These are phyloP conservation scores for Nansenia antarctica DNA, from an alignment of 2,113 vertebrate genomes.

Conservation along the genomic window DNA sequence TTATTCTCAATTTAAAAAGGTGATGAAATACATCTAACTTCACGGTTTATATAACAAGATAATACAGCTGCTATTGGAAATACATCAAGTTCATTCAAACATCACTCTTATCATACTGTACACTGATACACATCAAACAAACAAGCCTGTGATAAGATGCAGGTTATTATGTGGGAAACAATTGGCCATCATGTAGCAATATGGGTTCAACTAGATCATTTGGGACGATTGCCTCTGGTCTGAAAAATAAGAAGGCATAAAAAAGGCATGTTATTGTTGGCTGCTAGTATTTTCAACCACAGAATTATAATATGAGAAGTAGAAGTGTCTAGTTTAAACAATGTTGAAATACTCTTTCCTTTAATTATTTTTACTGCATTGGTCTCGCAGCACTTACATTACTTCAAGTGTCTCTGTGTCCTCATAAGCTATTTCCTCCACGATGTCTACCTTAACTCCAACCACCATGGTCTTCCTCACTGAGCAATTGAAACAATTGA, in stretches of 20 bases:
- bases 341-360: not conserved
- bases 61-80: not conserved
- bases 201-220: conserved; percentile 27
- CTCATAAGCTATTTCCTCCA: conserved; percentile 18
- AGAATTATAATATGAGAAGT: no score
- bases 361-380: not conserved
- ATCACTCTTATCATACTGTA: not conserved
- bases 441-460: conserved; percentile 18
- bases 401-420: conserved; percentile 16
- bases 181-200: conserved; percentile 31
- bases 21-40: not conserved
- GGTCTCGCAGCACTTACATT: no score
- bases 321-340: not conserved
- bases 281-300: no score
- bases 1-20: not conserved
- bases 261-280: not conserved
- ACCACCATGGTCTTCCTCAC: conserved; percentile 14
- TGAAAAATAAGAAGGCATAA: conserved; percentile 9
- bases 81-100: not conserved
- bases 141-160: not conserved
- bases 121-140: not conserved
- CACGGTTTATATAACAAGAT: not conserved
- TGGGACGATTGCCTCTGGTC: conserved; percentile 38
- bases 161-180: conserved; percentile 1
- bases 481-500: not conserved